Conservation (phyloP, 2,888 invertebrate species). For the Myopa testacea region DNA sequence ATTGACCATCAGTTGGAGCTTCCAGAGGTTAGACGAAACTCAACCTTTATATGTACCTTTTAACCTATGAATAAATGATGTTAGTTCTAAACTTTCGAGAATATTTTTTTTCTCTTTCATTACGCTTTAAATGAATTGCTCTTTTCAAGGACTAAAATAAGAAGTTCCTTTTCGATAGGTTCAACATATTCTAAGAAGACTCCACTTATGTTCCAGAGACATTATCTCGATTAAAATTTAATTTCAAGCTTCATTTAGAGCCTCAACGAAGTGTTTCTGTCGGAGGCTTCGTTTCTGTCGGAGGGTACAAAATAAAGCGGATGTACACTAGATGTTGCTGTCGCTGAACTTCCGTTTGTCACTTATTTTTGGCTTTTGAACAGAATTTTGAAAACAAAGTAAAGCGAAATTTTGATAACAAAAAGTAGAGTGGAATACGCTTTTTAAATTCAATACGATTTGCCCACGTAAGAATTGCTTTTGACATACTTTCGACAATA, state of each 20-base stretch:
- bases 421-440: neutral
- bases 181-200: too few species aligned
- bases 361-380: neutral
- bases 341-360: conserved; percentile 24
- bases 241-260: conserved; percentile 15
- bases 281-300: neutral
- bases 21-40: too few species aligned
- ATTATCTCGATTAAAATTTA: conserved; percentile 3
- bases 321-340: neutral
- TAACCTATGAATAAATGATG: too few species aligned
- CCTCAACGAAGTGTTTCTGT: neutral
- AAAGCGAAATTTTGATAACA: neutral
- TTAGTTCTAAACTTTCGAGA: too few species aligned
- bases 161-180: too few species aligned
- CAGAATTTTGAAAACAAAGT: conserved; percentile 1
- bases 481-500: neutral
- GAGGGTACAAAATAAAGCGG: conserved; percentile 8
- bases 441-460: neutral
- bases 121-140: too few species aligned
- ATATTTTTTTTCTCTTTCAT: too few species aligned
- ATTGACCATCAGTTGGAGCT: too few species aligned
- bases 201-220: too few species aligned
- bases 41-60: too few species aligned
- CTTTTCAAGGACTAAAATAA: too few species aligned
- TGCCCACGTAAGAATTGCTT: neutral